A percentile compares a stretch with the other conserved stretches of the same genome.
phyloP scores from a whole-genome alignment of 2,797 vertebrate species.

The Melanotaenia pygmaea region DNA sequence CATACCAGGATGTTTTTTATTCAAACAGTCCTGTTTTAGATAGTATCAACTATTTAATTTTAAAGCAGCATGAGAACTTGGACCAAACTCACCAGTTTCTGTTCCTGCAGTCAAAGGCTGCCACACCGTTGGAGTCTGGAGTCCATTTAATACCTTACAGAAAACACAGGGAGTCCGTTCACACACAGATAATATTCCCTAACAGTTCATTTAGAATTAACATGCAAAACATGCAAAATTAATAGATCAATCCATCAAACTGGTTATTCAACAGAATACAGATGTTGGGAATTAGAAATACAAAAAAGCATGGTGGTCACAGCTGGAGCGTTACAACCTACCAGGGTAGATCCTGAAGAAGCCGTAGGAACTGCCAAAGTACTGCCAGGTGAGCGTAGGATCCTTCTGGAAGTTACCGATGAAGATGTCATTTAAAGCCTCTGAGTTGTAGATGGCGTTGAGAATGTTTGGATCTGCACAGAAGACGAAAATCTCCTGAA shows the following conservation, averaged over 20 bases:
- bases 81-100: slow-evolving; percentile 90
- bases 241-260: no score
- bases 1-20: background rate
- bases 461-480: slow-evolving; percentile 90
- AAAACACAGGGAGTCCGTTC: slow-evolving; percentile 1
- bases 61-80: background rate
- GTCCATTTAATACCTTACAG: slow-evolving; percentile 93
- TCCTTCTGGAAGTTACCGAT: slow-evolving; percentile 94
- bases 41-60: background rate
- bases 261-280: background rate
- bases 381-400: slow-evolving; percentile 97
- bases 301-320: background rate
- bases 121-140: slow-evolving; percentile 93
- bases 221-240: no score
- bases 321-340: slow-evolving; percentile 53
- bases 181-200: background rate
- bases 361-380: slow-evolving; percentile 94
- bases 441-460: slow-evolving; percentile 96
- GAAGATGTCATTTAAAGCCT: slow-evolving; percentile 93
- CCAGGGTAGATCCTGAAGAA: slow-evolving; percentile 98
- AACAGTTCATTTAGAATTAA: background rate
- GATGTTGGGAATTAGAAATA: background rate
- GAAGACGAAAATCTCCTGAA: background rate
- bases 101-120: slow-evolving; percentile 95
- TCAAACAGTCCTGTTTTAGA: background rate